phyloP scores from a whole-genome alignment of 2,888 invertebrate species.

The Idaea dimidiata region DNA sequence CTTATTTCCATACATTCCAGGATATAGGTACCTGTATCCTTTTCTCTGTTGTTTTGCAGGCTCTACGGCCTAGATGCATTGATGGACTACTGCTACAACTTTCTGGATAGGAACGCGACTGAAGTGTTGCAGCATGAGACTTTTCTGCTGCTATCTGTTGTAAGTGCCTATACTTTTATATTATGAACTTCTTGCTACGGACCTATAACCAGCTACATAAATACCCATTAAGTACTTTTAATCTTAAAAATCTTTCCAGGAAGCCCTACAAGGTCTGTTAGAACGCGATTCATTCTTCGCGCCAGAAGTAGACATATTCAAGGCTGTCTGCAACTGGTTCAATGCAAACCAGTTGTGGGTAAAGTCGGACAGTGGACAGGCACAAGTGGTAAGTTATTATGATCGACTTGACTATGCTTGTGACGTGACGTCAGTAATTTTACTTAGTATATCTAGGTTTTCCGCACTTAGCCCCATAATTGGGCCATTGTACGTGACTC shows the following conservation, averaged over 20 bases:
- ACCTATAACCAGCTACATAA: no score
- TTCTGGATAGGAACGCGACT: slow-evolving; percentile 93
- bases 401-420: no score
- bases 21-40: no score
- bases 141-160: slow-evolving; percentile 91
- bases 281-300: slow-evolving; percentile 97
- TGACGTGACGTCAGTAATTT: no score
- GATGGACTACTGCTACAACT: slow-evolving; percentile 91
- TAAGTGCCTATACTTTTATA: slow-evolving; percentile 53
- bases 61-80: slow-evolving; percentile 84
- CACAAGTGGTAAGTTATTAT: slow-evolving; percentile 73
- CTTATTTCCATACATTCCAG: no score
- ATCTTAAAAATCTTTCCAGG: slow-evolving; percentile 51
- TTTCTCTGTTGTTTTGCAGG: slow-evolving; percentile 39
- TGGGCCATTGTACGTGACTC: no score
- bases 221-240: background rate
- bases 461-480: no score
- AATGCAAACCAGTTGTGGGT: slow-evolving; percentile 86
- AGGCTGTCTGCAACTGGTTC: slow-evolving; percentile 93
- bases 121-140: slow-evolving; percentile 92
- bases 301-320: slow-evolving; percentile 96
- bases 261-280: slow-evolving; percentile 91
- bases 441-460: no score
- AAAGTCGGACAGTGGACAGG: slow-evolving; percentile 82
- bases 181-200: no score